phyloP scores from a whole-genome alignment of 2,113 vertebrate genomes.

The Alaudala cheleensis region DNA sequence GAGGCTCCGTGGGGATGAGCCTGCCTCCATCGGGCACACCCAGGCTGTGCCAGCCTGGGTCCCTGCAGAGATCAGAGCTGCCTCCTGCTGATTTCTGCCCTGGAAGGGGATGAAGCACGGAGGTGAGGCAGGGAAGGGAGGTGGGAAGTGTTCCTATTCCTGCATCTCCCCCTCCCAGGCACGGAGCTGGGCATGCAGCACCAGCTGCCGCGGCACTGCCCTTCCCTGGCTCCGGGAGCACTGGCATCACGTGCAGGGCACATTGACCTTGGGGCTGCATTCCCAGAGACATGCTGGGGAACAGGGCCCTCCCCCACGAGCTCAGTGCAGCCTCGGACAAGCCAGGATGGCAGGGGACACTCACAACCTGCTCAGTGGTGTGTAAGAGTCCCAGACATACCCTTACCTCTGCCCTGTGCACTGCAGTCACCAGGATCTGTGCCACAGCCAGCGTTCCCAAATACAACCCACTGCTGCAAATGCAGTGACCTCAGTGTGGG shows the following conservation, averaged over 20 bases:
- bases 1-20: fast-evolving
- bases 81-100: neutral
- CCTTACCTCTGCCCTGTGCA: neutral
- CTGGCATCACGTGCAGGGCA: neutral
- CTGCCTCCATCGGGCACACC: fast-evolving
- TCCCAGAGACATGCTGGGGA: neutral
- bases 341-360: neutral
- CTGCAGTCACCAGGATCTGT: neutral
- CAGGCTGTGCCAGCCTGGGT: neutral
- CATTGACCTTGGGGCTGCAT: neutral
- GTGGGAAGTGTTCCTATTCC: neutral
- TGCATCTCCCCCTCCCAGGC: neutral
- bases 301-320: neutral
- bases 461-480: neutral
- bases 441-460: neutral
- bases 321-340: fast-evolving
- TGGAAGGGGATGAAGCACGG: fast-evolving
- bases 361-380: fast-evolving
- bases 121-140: neutral
- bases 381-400: neutral
- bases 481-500: neutral
- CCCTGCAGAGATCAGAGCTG: neutral
- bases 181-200: neutral
- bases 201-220: neutral
- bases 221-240: neutral